These are phyloP conservation scores for Cryptophagus acutangulus DNA, from an alignment of 2,888 invertebrate species.

Conservation along the genomic window DNA sequence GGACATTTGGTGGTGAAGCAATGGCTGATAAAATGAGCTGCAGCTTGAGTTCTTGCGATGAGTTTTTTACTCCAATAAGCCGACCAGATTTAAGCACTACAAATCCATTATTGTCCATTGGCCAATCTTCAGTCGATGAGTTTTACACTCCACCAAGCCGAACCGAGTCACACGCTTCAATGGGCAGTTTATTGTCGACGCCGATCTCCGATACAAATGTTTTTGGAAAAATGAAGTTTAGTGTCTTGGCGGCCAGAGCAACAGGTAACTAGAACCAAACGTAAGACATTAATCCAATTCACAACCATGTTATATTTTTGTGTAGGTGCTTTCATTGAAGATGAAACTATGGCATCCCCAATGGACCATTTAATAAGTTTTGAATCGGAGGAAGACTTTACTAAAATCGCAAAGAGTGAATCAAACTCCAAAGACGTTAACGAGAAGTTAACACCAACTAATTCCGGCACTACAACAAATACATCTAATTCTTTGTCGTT, in stretches of 20 bases:
- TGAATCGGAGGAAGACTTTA: conserved; percentile 50
- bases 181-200: too few relatives aligned
- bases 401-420: conserved; percentile 36
- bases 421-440: conserved; percentile 53
- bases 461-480: conserved; percentile 73
- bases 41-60: conserved; percentile 54
- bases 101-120: conserved; percentile 1
- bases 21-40: conserved; percentile 59
- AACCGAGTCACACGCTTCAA: too few relatives aligned
- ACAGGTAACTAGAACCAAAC: too few relatives aligned
- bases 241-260: too few relatives aligned
- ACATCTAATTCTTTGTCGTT: conserved; percentile 71
- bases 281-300: too few relatives aligned
- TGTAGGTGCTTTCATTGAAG: conserved; percentile 63
- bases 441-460: conserved; percentile 48
- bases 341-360: conserved; percentile 68
- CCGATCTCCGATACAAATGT: too few relatives aligned
- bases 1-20: conserved; percentile 59
- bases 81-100: not conserved
- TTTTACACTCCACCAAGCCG: too few relatives aligned
- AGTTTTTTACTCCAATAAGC: too few relatives aligned
- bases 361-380: conserved; percentile 70
- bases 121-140: conserved; percentile 47
- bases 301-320: too few relatives aligned
- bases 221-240: too few relatives aligned